Base-by-base conservation (phyloP, 1,140 invertebrate species). In the Leptoteleia sp. region DNA sequence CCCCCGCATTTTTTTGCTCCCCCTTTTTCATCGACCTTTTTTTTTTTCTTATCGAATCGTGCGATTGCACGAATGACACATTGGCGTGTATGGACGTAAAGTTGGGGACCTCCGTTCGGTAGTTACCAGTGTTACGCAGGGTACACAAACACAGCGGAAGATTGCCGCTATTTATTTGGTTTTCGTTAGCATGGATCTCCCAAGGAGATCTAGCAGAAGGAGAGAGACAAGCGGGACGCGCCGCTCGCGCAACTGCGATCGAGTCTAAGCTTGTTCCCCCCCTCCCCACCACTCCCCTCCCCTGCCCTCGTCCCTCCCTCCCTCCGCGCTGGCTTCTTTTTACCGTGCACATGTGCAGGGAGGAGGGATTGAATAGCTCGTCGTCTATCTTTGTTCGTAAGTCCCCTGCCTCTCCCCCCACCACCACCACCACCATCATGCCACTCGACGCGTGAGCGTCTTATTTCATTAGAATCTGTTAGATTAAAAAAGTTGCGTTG, bases 141-240 rank as follows among this genome's bases (percentile, higher is more conserved):
- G 47, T 42, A 73, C 50, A 79, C 62, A 79, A 73, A 68, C 62
- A 61, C 68, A 71, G 57, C 65, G 22, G 54, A 59, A 52, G 68
- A 72, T 76, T 68, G 68, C 65, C 47, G 62, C 68, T 78, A 67
- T 78, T 72, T 78, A 78, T 78, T 72, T 78, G 76, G 68, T 73
- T 78, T 77, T 77, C 75, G 75, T 77, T 71, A 77, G 59, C 75
- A 71, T 65, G 67, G 57, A 68, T 73, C 76, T 79, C 64, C 50
- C 62, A 78, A 78, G 76, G 76, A 72, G 62, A 78, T 78, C 76
- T 73, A 73, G 68, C 76, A 71, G 61, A 70, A 61, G 12, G 54
- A 72, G 61, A 76, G 45, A 45, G 45, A 27, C 38, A 25, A 37
- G 52, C 19, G 45, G 27, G 33, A 40, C 6, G 33, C 3, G 33